Evolutionary conservation across 2,888 invertebrate genomes (phyloP), one percentile per base, ranked within the genome.

Genomic region (Polyommatus icarus): DNA sequence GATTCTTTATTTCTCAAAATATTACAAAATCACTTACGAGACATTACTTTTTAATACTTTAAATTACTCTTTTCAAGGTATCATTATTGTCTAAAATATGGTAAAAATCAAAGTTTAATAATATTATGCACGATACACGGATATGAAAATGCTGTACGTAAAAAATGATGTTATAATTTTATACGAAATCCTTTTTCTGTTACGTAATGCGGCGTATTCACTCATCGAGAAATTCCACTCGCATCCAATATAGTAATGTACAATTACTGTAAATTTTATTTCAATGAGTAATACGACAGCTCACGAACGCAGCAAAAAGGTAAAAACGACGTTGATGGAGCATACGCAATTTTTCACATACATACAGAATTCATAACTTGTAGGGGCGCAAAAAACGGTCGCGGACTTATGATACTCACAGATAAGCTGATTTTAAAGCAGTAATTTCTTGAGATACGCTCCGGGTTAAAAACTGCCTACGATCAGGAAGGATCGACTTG

Each of bases 401-500:
- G n/a, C 6, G n/a, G 2, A 59, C 75, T 54, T 29, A 29, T 7
- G 75, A 75, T 75, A 73, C 73, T 73, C 36, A 77, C 71, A 46
- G 57, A 71, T n/a, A 20, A 36, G 76, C 18, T 75, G 71, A 71
- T 32, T 77, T 36, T 67, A 54, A 78, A 77, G 54, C 59, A 61
- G 71, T 59, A 77, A 80, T 78, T 59, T 77, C 77, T 76, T 54
- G 78, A 57, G 61, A 77, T 73, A 36, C 72, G 77, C 77, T 72
- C 40, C 72, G 73, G 54, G 71, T 54, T 78, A 78, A 78, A 78
- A 78, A 77, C n/a, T 76, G 18, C 75, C 73, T 59, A 71, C 54
- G 71, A 78, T 77, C 59, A 78, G 71, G 76, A 78, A 78, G 76
- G 61, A 76, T 76, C 80, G 46, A 50, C 50, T 75, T 81, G 82